Base-by-base conservation (phyloP, 2,113 vertebrate species). In the Callipepla californica region DNA sequence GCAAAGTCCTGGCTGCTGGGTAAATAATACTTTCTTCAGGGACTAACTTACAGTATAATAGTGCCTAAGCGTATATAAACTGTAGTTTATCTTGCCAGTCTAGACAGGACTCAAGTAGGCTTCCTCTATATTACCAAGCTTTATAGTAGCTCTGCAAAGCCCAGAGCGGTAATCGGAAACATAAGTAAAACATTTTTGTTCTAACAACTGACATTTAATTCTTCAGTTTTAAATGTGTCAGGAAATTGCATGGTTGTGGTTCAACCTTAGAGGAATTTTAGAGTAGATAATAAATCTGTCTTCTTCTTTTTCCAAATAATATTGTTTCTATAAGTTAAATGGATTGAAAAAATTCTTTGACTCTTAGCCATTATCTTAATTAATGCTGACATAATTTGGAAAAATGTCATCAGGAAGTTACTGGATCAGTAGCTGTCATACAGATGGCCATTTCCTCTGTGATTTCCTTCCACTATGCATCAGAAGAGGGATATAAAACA, bases 91-190 rank as follows among this genome's bases (percentile, higher is more conserved):
- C 78, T 93, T 94, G 50, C 74, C 74, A 67, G 87, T 38, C 70
- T 87, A 67, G 78, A 77, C 5, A 1, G 78, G 53, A 76, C 58
- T 92, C 45, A 69, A 47, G 80, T 45, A 93, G 72, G 78, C 78
- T 94, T 93, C 91, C 93, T 85, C 66, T 85, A 16, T 79, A 79
- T 89, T 94, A 59, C 70, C 58, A 67, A 40, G 78, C 78, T 92
- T 89, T 93, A 53, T 58, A 92, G 68, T 23, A 96, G 94, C 75
- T 87, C 83, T 92, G 70, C 14, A 65, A 89, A 62, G 50, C 80
- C 84, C 89, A 79, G 50, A 89, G 67, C 70, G 50, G 80, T 63
- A 89, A 93, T 94, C 87, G 89, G 74, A 76, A 93, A 85, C 1
- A 0, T 66, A 72, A 81, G 89, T 87, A 84, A 89, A 94, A 91